These are phyloP conservation scores for Phalanger gymnotis DNA, from an alignment of 2,797 vertebrate species.

Conservation along the genomic window DNA sequence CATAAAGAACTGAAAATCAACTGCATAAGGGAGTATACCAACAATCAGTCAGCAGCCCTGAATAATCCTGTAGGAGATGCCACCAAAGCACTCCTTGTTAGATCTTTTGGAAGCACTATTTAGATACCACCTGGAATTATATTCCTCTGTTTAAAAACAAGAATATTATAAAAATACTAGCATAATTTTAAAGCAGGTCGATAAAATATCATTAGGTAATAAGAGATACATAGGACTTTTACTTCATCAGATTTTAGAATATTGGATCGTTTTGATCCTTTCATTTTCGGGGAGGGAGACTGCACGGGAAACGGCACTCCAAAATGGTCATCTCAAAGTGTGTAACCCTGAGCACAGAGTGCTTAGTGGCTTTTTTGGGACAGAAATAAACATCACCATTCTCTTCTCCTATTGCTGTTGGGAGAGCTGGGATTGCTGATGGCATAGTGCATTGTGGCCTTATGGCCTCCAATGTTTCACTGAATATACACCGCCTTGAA, in stretches of 20 bases:
- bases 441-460: not conserved
- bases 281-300: not conserved
- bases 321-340: constrained; percentile 13
- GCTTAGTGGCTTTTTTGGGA: not conserved
- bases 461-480: not conserved
- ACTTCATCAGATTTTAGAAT: not conserved
- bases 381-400: constrained; percentile 27
- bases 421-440: not conserved
- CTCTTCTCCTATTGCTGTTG: not conserved
- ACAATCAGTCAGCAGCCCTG: constrained; percentile 9
- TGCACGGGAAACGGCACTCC: not conserved
- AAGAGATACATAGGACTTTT: constrained; percentile 28
- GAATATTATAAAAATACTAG: not conserved
- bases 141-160: constrained; percentile 32
- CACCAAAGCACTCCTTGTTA: not conserved
- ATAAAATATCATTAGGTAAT: not conserved
- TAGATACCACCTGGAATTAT: not conserved
- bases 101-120: not conserved
- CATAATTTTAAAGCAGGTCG: constrained; percentile 36
- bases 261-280: constrained; percentile 12
- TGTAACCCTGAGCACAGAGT: not conserved
- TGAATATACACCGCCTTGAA: not conserved
- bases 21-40: not conserved
- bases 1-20: constrained; percentile 18
- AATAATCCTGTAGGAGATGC: not conserved